A percentile compares a stretch with the other conserved stretches of the same genome.
These are phyloP conservation scores for Indicator indicator DNA, from an alignment of 2,113 vertebrate species.

Conservation along the genomic window DNA sequence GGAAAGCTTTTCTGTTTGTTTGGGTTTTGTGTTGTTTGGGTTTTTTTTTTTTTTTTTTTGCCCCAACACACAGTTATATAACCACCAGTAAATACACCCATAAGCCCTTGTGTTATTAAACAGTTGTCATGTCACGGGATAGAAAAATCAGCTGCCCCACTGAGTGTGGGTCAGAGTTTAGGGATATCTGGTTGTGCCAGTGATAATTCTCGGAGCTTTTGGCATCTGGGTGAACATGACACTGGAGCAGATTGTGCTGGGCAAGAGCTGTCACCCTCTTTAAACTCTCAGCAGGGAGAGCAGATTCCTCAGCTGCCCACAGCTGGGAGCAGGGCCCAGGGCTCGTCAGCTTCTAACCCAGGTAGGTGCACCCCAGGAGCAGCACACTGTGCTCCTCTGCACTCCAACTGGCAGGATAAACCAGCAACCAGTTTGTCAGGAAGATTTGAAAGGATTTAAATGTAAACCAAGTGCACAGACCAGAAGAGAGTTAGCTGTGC, in stretches of 20 bases:
- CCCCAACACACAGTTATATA: neutral
- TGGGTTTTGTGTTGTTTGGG: neutral
- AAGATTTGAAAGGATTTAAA: neutral
- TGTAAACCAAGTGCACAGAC: neutral
- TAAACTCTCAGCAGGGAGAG: neutral
- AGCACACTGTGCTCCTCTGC: neutral
- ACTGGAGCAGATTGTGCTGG: neutral
- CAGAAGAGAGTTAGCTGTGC: neutral
- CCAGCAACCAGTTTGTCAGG: neutral
- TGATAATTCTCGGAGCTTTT: rapidly evolving
- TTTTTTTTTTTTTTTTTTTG: neutral
- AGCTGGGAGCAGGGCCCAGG: rapidly evolving
- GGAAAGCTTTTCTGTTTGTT: neutral
- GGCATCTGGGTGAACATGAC: neutral
- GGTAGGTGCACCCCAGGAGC: neutral
- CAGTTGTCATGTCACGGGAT: neutral
- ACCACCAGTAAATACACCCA: neutral
- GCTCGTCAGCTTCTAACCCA: neutral
- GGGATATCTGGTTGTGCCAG: neutral
- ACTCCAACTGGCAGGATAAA: neutral
- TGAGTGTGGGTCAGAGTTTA: neutral
- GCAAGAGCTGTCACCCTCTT: neutral
- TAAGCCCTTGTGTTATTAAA: neutral
- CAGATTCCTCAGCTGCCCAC: rapidly evolving
- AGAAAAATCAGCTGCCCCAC: rapidly evolving